Percentiles rank a stretch among this genome's conserved stretches.
Evolutionary conservation across 2,113 vertebrate species (phyloP).

Genomic region (Corythaixoides concolor): DNA sequence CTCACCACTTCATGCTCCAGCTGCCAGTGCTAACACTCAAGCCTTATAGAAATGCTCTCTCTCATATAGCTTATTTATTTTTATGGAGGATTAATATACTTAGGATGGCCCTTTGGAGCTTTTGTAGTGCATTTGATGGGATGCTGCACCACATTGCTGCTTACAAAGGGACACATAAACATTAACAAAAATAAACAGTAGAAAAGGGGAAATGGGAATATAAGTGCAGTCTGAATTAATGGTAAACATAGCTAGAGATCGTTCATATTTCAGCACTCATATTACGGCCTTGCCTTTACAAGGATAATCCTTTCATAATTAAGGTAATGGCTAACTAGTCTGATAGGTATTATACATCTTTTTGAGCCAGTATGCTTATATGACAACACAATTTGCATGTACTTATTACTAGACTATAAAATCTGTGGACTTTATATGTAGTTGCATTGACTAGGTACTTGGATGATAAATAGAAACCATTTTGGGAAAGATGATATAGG

Average conservation of each 20-base stretch:
- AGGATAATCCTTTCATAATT: slow-evolving; percentile 47
- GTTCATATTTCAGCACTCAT: slow-evolving; percentile 37
- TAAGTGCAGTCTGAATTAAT: slow-evolving; percentile 37
- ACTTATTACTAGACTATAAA: slow-evolving; percentile 53
- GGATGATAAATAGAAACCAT: slow-evolving; percentile 47
- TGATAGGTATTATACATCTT: slow-evolving; percentile 58
- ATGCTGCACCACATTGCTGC: background rate
- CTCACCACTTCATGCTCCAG: slow-evolving; percentile 31
- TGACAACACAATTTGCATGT: slow-evolving; percentile 59
- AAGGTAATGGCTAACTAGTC: slow-evolving; percentile 39
- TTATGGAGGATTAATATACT: slow-evolving; percentile 73
- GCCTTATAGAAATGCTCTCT: slow-evolving; percentile 21
- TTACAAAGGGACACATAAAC: slow-evolving; percentile 60
- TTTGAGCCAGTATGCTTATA: slow-evolving; percentile 8
- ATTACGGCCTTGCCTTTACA: slow-evolving; percentile 20
- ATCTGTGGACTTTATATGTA: slow-evolving; percentile 40
- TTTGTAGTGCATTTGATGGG: slow-evolving; percentile 43
- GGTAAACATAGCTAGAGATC: slow-evolving; percentile 32
- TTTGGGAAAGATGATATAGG: slow-evolving; percentile 48
- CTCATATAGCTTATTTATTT: slow-evolving; percentile 72
- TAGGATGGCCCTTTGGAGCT: slow-evolving; percentile 55
- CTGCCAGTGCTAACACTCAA: slow-evolving; percentile 33
- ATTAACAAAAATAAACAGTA: slow-evolving; percentile 56
- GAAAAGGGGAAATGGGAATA: slow-evolving; percentile 40
- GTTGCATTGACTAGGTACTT: slow-evolving; percentile 52